Evolutionary conservation across 64 coral and sea anemone species (phyloP), one percentile per base, ranked within the genome.

Genomic region (Actinia equina): DNA sequence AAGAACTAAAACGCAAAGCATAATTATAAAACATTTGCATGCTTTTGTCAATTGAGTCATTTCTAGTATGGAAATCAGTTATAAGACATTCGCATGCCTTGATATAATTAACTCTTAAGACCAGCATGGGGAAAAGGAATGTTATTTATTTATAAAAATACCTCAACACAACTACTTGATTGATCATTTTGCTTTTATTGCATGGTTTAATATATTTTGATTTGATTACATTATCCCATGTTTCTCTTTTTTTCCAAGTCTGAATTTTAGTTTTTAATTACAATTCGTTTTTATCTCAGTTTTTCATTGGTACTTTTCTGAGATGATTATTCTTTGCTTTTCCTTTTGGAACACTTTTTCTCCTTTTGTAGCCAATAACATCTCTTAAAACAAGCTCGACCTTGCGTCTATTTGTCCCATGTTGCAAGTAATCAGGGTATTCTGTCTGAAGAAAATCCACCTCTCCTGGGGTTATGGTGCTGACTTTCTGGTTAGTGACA

Each of bases 381-480:
- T 74, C 25, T 74, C 69, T 74, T 11, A 74, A 6, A 27, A 74
- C 10, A 7, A 74, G 23, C 41, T 74, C 69, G 2, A 41, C 69
- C 25, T 74, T 74, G 23, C 25, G n/a, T 26, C 25, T 16, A 30
- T 74, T 41, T 30, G 69, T 57, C 7, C 55, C 11, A 74, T 30
- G n/a, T 13, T 41, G 10, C 26, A 41, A 15, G 26, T 74, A 93
- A 1, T 88, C 85, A 4, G 94, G 94, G 80, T 90, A 97, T 55
- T 97, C 94, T n/a, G 91, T 97, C 65, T 97, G 94, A 25, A 97
- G 81, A 26, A 97, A 83, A 74, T 97, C 94, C 22, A 97, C 94
- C 80, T 90, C 79, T 80, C 85, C 88, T 13, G 91, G 91, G 64
- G 79, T 89, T n/a, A 97, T 80, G 9, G 93, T 46, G 71, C 94